Base-by-base conservation (phyloP, 2,113 vertebrate genomes). In the Pristiophorus japonicus region DNA sequence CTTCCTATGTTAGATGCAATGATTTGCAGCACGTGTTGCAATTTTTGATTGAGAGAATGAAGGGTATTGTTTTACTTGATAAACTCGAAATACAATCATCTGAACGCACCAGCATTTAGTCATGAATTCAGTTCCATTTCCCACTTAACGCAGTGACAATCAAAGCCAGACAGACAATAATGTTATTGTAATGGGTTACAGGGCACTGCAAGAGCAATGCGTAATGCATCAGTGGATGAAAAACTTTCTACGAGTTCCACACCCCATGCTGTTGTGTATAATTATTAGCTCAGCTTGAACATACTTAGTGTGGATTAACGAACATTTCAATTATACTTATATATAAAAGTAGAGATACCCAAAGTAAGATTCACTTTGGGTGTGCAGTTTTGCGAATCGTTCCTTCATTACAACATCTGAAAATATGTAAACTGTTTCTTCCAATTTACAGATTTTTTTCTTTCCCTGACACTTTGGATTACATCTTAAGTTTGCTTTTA, bases 281-380 rank as follows among this genome's bases (percentile, higher is more conserved):
- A 98, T 98, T 98, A 98, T 98, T 98, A 97, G 97, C 97, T 97
- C 98, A 98, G 97, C 97, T 98, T 97, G 97, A 98, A 96, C 85
- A 95, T 98, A 98, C 98, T 98, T 98, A 98, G 96, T 97, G 97
- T 96, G 97, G 97, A 98, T 98, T 98, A 98, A 98, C 97, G 97
- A 98, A 97, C 96, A 97, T 97, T 98, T 98, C 97, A 97, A 97
- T 98, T 98, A 97, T 97, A 98, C 98, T 98, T 98, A 98, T 97
- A 97, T 97, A 97, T 97, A 97, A 97, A 97, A 97, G 96, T 97
- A 97, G 97, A 97, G 96, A 97, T 97, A 98, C 98, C 98, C 98
- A 97, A 96, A 34, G 96, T 96, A 97, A 97, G 97, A 96, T 97
- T 97, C 96, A 97, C 95, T 97, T 97, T 96, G 96, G 96, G 96